A percentile compares a stretch with the other conserved stretches of the same genome.
These are phyloP conservation scores for Cyclina sinensis DNA, from an alignment of 1,140 invertebrate species.

Conservation along the genomic window DNA sequence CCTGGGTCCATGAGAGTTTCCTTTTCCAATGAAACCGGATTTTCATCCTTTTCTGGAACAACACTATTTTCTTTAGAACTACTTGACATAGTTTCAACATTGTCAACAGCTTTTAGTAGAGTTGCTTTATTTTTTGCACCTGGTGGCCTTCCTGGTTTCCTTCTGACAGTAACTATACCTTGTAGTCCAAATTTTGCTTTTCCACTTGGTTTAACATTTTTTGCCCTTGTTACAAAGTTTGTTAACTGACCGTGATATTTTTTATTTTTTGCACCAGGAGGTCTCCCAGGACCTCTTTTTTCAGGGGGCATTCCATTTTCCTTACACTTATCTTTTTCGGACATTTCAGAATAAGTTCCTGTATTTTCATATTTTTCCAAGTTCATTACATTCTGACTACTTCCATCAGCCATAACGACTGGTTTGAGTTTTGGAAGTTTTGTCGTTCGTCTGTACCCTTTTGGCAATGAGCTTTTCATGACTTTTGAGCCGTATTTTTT, in stretches of 20 bases:
- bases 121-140: slow-evolving; percentile 56
- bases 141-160: slow-evolving; percentile 23
- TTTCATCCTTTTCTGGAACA: neutral
- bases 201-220: neutral
- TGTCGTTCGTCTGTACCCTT: neutral
- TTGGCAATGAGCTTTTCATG: neutral
- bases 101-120: neutral
- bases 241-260: neutral
- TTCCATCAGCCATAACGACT: neutral
- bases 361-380: neutral
- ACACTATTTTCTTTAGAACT: slow-evolving; percentile 22
- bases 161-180: neutral
- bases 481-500: slow-evolving; percentile 19
- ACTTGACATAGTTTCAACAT: neutral
- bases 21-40: neutral
- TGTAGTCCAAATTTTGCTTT: neutral
- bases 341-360: neutral
- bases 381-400: neutral
- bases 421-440: neutral
- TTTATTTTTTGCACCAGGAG: slow-evolving; percentile 57
- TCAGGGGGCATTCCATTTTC: neutral
- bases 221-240: neutral
- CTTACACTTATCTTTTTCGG: neutral
- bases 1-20: neutral
- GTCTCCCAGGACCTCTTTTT: slow-evolving; percentile 34